phyloP scores from a whole-genome alignment of 1,140 invertebrate genomes.

The Cepaea nemoralis region DNA sequence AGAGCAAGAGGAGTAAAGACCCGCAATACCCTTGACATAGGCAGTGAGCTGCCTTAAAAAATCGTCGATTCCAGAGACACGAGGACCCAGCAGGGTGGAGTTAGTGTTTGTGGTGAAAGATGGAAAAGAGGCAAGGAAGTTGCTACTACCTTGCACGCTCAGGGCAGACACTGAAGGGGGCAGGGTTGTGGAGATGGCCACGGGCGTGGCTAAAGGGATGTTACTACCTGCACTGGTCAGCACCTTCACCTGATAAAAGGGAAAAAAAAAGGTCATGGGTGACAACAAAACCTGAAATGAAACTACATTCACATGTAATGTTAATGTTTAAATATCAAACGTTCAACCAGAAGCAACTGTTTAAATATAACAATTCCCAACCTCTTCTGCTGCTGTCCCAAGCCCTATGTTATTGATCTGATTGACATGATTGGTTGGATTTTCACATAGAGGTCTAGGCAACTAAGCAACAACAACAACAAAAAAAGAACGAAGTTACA shows the following conservation, averaged over 20 bases:
- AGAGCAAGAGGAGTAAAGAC: conserved; percentile 45
- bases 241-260: conserved; percentile 75
- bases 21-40: conserved; percentile 53
- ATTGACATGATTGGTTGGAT: no score
- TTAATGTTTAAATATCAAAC: no score
- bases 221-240: conserved; percentile 75
- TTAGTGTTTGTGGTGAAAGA: conserved; percentile 46
- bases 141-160: conserved; percentile 66
- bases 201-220: conserved; percentile 73
- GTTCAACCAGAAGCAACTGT: no score
- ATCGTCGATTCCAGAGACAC: conserved; percentile 46
- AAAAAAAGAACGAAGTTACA: no score
- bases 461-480: no score
- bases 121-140: conserved; percentile 49
- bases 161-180: conserved; percentile 76
- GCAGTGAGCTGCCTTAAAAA: conserved; percentile 53
- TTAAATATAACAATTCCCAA: no score
- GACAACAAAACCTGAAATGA: no score
- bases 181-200: conserved; percentile 77
- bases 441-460: no score
- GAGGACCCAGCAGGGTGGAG: conserved; percentile 26
- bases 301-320: no score
- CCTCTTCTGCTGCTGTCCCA: no score
- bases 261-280: no score
- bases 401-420: no score